Conservation (phyloP, 2,113 vertebrate genomes). For the Suricata suricatta region DNA sequence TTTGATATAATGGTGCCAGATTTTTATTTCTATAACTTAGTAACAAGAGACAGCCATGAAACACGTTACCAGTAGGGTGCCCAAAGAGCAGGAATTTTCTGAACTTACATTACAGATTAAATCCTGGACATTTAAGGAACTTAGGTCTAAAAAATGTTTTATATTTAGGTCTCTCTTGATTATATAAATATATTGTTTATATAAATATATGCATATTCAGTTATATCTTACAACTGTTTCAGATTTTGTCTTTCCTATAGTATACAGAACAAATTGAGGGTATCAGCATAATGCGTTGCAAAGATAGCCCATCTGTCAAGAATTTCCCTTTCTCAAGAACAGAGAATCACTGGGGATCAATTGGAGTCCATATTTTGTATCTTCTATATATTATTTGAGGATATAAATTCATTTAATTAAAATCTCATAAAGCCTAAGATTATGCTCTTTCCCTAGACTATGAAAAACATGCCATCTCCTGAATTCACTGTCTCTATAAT, state of each 20-base stretch:
- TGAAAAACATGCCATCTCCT: conserved; percentile 10
- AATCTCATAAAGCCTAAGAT: conserved; percentile 56
- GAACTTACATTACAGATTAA: conserved; percentile 4
- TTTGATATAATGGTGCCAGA: background rate
- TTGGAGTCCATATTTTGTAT: background rate
- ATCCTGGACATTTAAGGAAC: background rate
- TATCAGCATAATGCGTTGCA: background rate
- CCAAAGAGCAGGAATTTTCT: background rate
- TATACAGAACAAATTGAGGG: background rate
- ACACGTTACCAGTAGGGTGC: background rate
- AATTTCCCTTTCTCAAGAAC: conserved; percentile 36
- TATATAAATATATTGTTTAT: background rate
- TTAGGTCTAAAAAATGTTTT: background rate
- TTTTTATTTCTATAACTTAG: conserved; percentile 22
- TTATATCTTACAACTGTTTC: background rate
- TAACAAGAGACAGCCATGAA: background rate
- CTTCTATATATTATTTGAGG: conserved; percentile 32
- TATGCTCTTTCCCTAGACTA: background rate
- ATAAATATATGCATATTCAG: background rate
- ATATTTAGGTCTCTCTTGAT: background rate
- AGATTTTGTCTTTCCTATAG: background rate
- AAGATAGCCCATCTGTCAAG: background rate
- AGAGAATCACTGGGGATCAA: conserved; percentile 21
- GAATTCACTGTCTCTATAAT: conserved; percentile 14
- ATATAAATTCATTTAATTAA: conserved; percentile 67